These are phyloP conservation scores for Phalanger gymnotis DNA, from an alignment of 2,797 vertebrate genomes.

Conservation along the genomic window DNA sequence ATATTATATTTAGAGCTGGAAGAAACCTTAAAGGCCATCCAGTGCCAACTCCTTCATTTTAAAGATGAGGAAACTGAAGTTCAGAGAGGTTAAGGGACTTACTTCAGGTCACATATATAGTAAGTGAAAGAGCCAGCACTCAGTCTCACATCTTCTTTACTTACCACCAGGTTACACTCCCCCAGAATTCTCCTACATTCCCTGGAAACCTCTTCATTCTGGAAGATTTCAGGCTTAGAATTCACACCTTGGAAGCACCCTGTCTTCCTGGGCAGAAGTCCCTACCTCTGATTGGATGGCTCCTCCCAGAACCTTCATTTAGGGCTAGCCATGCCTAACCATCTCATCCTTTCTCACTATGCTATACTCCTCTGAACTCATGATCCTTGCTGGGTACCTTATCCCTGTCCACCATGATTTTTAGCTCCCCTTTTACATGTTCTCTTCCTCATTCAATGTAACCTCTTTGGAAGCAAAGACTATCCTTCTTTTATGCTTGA, in stretches of 20 bases:
- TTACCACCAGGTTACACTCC: background rate
- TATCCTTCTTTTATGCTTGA: background rate
- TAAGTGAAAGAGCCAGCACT: background rate
- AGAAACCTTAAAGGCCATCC: background rate
- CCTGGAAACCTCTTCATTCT: background rate
- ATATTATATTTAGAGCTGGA: background rate
- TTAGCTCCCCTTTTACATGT: background rate
- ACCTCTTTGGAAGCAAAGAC: background rate
- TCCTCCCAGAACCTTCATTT: background rate
- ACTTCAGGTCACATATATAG: background rate
- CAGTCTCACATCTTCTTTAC: background rate
- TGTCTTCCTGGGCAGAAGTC: background rate
- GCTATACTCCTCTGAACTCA: background rate
- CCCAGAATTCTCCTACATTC: background rate
- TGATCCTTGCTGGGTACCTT: background rate
- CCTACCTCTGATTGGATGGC: background rate
- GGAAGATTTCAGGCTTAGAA: background rate
- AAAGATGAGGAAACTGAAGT: background rate
- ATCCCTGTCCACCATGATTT: background rate
- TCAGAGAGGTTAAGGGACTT: background rate
- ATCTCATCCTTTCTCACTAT: background rate
- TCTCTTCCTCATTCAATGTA: background rate
- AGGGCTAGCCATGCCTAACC: background rate
- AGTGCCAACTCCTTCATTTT: background rate
- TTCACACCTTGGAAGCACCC: background rate